Evolutionary conservation across 2,888 invertebrate species (phyloP), one percentile per base, ranked within the genome.

Genomic region (Lasioglossum marginatum): DNA sequence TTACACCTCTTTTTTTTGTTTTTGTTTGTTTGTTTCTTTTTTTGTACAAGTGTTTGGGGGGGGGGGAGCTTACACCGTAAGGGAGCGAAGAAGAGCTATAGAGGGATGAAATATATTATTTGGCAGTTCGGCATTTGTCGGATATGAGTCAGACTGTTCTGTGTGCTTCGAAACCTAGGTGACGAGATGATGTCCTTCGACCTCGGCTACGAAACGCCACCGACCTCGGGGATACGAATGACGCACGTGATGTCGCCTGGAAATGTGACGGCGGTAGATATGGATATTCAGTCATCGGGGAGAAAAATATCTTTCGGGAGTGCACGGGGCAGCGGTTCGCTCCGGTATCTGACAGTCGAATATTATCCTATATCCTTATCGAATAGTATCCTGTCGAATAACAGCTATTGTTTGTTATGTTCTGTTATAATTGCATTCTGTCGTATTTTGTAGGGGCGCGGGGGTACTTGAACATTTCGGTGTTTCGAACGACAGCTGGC

Each of bases 71-170:
- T 85, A 91, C 83, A 88, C 86, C 77, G 84, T 88, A 91, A 77
- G 82, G 83, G 86, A 76, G 87, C 74, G 87, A 87, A 89, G 82
- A 83, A 81, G 85, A 86, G 81, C 82, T 78, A 85, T 79, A 77
- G 77, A 75, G 74, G 70, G 82, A 75, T 86, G 79, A 86, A 89
- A 88, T 88, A 88, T 88, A 78, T 89, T 83, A 87, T 89, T 92
- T 92, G 92, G 92, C 92, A 92, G 92, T 93, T 90, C 84, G 88
- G 79, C 81, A 88, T 79, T 91, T 72, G 72, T 91, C 89, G 85
- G 89, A 92, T 92, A 88, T 88, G 89, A 91, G 83, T 92, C 88
- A 90, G 89, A 91, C 87, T 89, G 87, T 89, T 89, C 78, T 79
- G 60, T 57, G 52, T 57, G 57, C 75, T 84, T 85, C 77, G 86